phyloP scores from a whole-genome alignment of 1,140 invertebrate species.

The Protaetia brevitarsis region DNA sequence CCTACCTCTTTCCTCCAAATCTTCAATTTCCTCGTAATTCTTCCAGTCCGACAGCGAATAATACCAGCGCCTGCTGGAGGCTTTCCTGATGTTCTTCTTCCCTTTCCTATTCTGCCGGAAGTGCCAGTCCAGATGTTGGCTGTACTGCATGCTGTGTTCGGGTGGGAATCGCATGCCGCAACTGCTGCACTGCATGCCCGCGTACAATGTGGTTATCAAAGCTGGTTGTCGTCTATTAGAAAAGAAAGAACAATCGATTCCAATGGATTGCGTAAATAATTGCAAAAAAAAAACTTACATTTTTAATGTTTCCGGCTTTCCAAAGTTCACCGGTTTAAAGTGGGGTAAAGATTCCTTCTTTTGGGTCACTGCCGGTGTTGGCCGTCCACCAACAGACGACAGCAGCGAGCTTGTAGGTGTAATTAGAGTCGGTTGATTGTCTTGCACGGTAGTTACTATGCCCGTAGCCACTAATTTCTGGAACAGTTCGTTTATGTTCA shows the following conservation, averaged over 20 bases:
- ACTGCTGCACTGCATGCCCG: conserved; percentile 90
- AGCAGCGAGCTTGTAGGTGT: conserved; percentile 21
- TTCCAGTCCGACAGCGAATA: conserved; percentile 91
- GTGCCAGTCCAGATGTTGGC: conserved; percentile 96
- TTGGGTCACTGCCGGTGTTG: conserved; percentile 52
- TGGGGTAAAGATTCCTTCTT: conserved; percentile 38
- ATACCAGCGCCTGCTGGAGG: conserved; percentile 83
- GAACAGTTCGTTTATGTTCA: conserved; percentile 80
- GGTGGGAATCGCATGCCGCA: conserved; percentile 89
- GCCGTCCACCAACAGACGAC: too few relatives aligned
- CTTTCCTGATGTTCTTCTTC: conserved; percentile 77
- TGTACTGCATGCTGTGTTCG: conserved; percentile 82
- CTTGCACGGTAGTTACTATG: conserved; percentile 60
- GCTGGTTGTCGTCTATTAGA: conserved; percentile 67
- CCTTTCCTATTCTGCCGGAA: conserved; percentile 89
- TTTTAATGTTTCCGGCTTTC: conserved; percentile 71
- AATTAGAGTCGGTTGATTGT: conserved; percentile 14
- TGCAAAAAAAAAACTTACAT: conserved; percentile 54
- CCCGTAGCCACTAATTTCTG: conserved; percentile 79
- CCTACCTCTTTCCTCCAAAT: conserved; percentile 83
- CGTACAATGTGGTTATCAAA: conserved; percentile 68
- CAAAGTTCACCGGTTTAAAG: conserved; percentile 62
- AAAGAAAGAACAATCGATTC: conserved; percentile 21
- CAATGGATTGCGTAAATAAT: not conserved
- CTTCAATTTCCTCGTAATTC: conserved; percentile 91